phyloP scores from a whole-genome alignment of 2,888 invertebrate species.

The Sympetrum striolatum region DNA sequence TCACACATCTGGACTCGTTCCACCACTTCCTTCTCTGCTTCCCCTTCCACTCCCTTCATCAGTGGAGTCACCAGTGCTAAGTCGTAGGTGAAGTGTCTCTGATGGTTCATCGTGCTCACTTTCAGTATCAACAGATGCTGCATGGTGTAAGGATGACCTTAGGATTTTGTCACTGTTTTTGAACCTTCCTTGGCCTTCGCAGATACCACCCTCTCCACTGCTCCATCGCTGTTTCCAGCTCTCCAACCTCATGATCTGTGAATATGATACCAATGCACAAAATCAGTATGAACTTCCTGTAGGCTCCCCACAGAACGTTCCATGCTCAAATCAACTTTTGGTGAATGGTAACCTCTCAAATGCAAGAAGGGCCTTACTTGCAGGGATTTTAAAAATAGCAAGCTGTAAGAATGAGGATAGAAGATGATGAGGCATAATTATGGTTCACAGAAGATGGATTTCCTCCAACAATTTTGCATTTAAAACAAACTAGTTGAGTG shows the following conservation, averaged over 20 bases:
- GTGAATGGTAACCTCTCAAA: neutral
- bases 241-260: conserved; percentile 77
- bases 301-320: neutral
- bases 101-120: conserved; percentile 63
- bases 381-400: conserved; percentile 15
- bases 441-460: conserved; percentile 37
- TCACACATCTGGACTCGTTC: conserved; percentile 19
- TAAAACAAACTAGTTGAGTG: neutral
- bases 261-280: conserved; percentile 7
- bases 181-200: neutral
- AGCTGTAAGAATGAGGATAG: neutral
- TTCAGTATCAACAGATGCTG: conserved; percentile 59
- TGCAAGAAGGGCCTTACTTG: neutral
- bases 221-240: conserved; percentile 64
- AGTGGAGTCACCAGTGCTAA: conserved; percentile 47
- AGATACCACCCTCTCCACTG: conserved; percentile 52
- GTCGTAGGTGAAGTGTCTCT: conserved; percentile 52
- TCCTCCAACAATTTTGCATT: conserved; percentile 34
- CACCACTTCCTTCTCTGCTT: neutral
- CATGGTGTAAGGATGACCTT: conserved; percentile 51
- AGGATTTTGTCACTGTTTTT: neutral
- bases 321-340: neutral
- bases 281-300: neutral
- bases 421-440: neutral
- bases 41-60: conserved; percentile 9